These are phyloP conservation scores for Synergus umbraculus DNA, from an alignment of 2,888 invertebrate species.

Conservation along the genomic window DNA sequence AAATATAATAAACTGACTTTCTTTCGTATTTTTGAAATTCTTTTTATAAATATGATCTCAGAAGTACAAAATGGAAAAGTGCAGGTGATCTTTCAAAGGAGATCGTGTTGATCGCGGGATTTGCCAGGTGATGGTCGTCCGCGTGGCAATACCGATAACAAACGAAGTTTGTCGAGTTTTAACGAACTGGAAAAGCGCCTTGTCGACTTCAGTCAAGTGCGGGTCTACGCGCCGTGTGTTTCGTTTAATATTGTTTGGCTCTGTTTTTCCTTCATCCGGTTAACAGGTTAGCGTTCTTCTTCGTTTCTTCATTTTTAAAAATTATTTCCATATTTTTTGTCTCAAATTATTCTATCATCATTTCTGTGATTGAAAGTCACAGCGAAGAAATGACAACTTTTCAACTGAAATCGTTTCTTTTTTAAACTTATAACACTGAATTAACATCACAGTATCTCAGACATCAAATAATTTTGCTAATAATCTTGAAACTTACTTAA, in stretches of 20 bases:
- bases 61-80: background rate
- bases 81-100: conserved; percentile 15
- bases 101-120: conserved; percentile 23
- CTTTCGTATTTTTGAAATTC: too few relatives aligned
- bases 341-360: background rate
- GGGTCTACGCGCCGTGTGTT: conserved; percentile 14
- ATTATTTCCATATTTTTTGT: background rate
- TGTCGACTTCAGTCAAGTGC: conserved; percentile 32
- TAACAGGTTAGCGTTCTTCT: conserved; percentile 19
- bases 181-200: conserved; percentile 18
- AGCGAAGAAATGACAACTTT: background rate
- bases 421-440: background rate
- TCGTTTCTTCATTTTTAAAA: background rate
- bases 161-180: conserved; percentile 24
- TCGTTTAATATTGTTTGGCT: conserved; percentile 9
- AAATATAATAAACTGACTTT: too few relatives aligned
- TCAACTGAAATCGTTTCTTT: background rate
- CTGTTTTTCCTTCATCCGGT: conserved; percentile 33
- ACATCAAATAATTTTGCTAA: background rate
- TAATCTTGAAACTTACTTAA: background rate
- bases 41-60: background rate
- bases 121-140: conserved; percentile 29
- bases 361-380: background rate
- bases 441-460: too few relatives aligned
- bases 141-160: conserved; percentile 29